phyloP scores from a whole-genome alignment of 2,113 vertebrate genomes.

The Struthio camelus region DNA sequence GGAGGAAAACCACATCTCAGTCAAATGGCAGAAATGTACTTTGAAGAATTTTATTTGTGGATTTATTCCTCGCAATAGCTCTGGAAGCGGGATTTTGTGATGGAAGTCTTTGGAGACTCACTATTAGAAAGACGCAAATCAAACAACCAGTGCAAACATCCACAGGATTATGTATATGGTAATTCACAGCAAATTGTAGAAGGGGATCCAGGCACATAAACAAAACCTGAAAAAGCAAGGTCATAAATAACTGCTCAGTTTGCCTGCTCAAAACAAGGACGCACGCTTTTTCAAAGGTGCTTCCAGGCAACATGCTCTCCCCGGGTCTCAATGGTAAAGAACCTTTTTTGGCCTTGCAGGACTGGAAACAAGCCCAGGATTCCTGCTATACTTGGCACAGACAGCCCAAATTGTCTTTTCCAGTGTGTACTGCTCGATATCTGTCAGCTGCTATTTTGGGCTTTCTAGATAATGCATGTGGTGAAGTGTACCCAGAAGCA shows the following conservation, averaged over 20 bases:
- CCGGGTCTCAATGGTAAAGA: neutral
- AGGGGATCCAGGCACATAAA: neutral
- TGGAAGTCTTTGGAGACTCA: neutral
- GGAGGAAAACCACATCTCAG: neutral
- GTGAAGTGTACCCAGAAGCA: neutral
- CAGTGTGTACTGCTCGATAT: neutral
- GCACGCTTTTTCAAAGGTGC: neutral
- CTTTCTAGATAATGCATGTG: neutral
- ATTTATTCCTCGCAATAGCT: slow-evolving; percentile 34
- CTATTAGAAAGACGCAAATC: neutral
- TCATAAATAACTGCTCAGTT: neutral
- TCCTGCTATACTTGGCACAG: neutral
- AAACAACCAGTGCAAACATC: neutral
- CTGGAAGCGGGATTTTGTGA: slow-evolving; percentile 11
- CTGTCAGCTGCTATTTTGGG: neutral
- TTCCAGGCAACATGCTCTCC: neutral
- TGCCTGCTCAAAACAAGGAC: neutral
- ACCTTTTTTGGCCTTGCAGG: neutral
- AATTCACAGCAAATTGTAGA: slow-evolving; percentile 41
- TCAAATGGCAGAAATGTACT: neutral
- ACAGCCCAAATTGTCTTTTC: slow-evolving; percentile 1
- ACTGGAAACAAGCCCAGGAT: neutral
- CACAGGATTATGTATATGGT: neutral
- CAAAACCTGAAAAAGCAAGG: neutral
- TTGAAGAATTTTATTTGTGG: slow-evolving; percentile 30